Evolutionary conservation across 2,113 vertebrate species (phyloP).

Genomic region (Coregonus clupeaformis): DNA sequence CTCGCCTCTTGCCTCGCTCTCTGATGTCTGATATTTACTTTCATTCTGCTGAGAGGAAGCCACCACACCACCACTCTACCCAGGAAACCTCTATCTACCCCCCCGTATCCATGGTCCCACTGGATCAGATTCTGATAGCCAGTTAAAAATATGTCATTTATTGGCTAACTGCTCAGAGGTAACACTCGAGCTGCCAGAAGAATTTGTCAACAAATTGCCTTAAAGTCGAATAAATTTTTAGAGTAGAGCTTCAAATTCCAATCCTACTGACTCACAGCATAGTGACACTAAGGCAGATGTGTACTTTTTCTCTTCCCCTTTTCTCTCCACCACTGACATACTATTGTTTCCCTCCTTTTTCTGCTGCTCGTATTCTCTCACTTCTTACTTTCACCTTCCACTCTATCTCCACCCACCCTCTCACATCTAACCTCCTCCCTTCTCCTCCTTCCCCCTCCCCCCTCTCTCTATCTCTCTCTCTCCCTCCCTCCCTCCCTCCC

Average conservation of each 20-base stretch:
- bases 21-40: background rate
- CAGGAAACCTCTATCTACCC: no score
- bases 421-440: conserved; percentile 8
- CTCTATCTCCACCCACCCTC: conserved; percentile 14
- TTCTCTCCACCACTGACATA: background rate
- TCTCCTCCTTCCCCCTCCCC: conserved; percentile 4
- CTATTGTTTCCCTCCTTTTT: no score
- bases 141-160: background rate
- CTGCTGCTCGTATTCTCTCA: conserved; percentile 1
- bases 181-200: background rate
- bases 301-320: background rate
- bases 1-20: background rate
- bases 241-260: background rate
- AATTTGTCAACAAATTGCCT: conserved; percentile 2
- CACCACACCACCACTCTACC: background rate
- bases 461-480: background rate
- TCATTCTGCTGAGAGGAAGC: background rate
- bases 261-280: background rate
- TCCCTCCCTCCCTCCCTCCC: background rate
- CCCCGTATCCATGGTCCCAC: background rate
- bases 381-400: background rate
- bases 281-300: background rate
- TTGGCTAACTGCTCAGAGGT: background rate
- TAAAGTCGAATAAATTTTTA: background rate
- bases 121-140: background rate